A percentile compares a stretch with the other conserved stretches of the same genome.
These are phyloP conservation scores for Lanistes nyassanus DNA, from an alignment of 1,140 invertebrate species.

Conservation along the genomic window DNA sequence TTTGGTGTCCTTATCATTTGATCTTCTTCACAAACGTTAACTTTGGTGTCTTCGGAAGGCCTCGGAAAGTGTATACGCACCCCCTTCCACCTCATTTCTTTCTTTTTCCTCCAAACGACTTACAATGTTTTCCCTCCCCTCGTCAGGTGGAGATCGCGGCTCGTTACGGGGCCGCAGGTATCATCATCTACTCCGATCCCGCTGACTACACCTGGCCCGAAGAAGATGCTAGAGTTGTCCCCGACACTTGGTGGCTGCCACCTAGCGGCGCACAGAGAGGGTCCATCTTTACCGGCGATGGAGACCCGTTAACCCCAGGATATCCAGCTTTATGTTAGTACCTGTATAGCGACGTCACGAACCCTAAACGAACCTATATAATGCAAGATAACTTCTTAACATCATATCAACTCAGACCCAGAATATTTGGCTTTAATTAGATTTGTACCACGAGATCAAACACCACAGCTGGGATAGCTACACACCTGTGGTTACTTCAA, in stretches of 20 bases:
- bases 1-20: no score
- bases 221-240: slow-evolving; percentile 57
- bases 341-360: no score
- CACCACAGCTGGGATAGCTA: no score
- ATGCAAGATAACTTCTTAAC: no score
- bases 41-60: no score
- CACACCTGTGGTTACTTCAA: no score
- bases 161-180: slow-evolving; percentile 58
- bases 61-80: no score
- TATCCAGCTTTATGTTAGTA: slow-evolving; percentile 42
- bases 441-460: slow-evolving; percentile 22
- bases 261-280: slow-evolving; percentile 63
- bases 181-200: slow-evolving; percentile 70
- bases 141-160: slow-evolving; percentile 58
- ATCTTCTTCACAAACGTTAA: no score
- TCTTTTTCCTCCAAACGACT: neutral
- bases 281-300: slow-evolving; percentile 54
- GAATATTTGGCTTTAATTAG: no score
- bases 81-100: no score
- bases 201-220: slow-evolving; percentile 61
- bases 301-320: slow-evolving; percentile 67
- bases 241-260: slow-evolving; percentile 68
- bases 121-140: neutral
- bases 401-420: no score
- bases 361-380: no score